phyloP scores from a whole-genome alignment of 2,113 vertebrate genomes.

The Xiphophorus hellerii region DNA sequence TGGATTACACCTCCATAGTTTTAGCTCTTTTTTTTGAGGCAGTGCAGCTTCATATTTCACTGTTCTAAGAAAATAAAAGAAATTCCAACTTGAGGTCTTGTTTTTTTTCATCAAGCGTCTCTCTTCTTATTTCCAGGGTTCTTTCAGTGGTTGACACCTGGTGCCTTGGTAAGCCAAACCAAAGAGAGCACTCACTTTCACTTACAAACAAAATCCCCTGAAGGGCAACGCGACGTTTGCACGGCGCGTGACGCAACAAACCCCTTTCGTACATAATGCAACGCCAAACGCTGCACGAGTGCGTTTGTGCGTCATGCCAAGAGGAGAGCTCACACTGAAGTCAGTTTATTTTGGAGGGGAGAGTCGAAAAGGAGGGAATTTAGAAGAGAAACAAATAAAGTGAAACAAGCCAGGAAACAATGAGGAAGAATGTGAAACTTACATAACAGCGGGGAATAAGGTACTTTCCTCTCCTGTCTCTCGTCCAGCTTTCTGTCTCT shows the following conservation, averaged over 20 bases:
- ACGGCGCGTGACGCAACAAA: conserved; percentile 20
- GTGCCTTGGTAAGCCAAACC: conserved; percentile 81
- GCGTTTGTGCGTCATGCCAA: conserved; percentile 33
- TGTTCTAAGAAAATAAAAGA: too few species aligned
- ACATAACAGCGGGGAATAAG: conserved; percentile 49
- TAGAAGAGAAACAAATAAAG: conserved; percentile 1
- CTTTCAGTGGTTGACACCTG: conserved; percentile 85
- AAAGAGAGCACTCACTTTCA: conserved; percentile 3
- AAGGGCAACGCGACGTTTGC: background rate
- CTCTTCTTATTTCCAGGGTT: conserved; percentile 80
- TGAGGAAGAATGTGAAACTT: conserved; percentile 45
- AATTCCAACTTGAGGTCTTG: too few species aligned
- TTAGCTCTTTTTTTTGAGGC: background rate
- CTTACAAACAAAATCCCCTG: background rate
- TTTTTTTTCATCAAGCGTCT: conserved; percentile 42
- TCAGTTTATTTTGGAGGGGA: conserved; percentile 57
- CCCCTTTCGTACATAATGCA: conserved; percentile 17
- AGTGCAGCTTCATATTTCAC: too few species aligned
- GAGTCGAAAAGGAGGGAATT: background rate
- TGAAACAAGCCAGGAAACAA: background rate
- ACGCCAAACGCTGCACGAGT: conserved; percentile 13
- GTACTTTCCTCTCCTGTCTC: conserved; percentile 33
- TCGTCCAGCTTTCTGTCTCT: background rate
- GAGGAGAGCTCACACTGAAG: conserved; percentile 43
- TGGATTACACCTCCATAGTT: background rate